phyloP scores from a whole-genome alignment of 2,888 invertebrate genomes.

The Tholera decimalis region DNA sequence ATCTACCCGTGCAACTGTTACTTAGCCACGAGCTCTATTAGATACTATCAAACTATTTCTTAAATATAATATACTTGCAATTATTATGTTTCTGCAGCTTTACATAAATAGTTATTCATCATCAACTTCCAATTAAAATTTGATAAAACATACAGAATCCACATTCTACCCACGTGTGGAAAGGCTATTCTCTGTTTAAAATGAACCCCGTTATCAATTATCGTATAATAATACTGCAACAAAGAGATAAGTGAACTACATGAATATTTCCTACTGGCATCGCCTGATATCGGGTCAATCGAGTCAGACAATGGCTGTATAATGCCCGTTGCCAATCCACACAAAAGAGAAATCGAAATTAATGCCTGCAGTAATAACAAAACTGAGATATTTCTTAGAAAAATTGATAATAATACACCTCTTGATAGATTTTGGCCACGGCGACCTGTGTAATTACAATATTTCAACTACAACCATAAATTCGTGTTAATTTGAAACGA shows the following conservation, averaged over 20 bases:
- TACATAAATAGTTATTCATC: too few relatives aligned
- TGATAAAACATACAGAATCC: background rate
- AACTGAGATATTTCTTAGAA: constrained; percentile 5
- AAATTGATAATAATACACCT: too few relatives aligned
- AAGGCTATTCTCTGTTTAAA: constrained; percentile 14
- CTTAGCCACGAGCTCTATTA: too few relatives aligned
- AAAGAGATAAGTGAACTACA: background rate
- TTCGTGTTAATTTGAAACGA: background rate
- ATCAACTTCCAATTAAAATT: constrained; percentile 20
- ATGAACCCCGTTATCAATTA: constrained; percentile 1
- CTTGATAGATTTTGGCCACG: too few relatives aligned
- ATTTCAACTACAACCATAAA: too few relatives aligned
- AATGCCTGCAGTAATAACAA: constrained; percentile 6
- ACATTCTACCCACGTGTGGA: too few relatives aligned
- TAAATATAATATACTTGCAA: too few relatives aligned
- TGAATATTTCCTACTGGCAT: background rate
- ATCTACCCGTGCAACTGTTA: too few relatives aligned
- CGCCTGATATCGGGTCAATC: constrained; percentile 35
- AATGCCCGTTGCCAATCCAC: constrained; percentile 19
- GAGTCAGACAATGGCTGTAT: constrained; percentile 22
- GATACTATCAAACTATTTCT: too few relatives aligned
- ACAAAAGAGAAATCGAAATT: constrained; percentile 36
- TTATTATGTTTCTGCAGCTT: too few relatives aligned
- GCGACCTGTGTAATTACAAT: too few relatives aligned
- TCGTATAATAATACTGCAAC: constrained; percentile 19